A percentile compares a stretch with the other conserved stretches of the same genome.
phyloP scores from a whole-genome alignment of 2,113 vertebrate species.

The Tenebrosternarchus preto region DNA sequence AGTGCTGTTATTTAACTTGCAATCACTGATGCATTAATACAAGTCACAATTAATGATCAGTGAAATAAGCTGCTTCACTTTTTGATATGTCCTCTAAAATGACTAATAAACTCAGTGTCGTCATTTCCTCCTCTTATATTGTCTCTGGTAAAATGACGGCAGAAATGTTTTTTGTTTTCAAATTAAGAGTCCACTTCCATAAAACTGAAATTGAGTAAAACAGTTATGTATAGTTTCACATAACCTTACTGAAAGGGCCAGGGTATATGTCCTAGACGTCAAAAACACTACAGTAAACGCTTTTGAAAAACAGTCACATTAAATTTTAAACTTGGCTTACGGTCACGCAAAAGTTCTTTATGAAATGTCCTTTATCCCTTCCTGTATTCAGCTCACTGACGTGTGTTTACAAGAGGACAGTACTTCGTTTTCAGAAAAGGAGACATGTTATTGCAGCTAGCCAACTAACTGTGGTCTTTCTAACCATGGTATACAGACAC shows the following conservation, averaged over 20 bases:
- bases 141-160: too few relatives aligned
- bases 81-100: slow-evolving; percentile 25
- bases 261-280: background rate
- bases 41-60: background rate
- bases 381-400: slow-evolving; percentile 5
- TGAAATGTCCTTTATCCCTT: background rate
- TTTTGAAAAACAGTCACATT: background rate
- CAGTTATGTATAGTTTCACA: too few relatives aligned
- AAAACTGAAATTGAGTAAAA: background rate
- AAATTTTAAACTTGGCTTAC: background rate
- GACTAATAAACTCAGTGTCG: background rate
- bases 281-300: background rate
- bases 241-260: background rate
- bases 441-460: too few relatives aligned
- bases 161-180: background rate
- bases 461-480: too few relatives aligned
- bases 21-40: background rate
- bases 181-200: slow-evolving; percentile 15
- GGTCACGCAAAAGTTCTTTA: background rate
- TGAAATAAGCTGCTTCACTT: background rate
- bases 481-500: too few relatives aligned
- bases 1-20: background rate
- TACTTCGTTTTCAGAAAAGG: too few relatives aligned
- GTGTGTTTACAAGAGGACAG: slow-evolving; percentile 31
- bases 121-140: background rate